These are phyloP conservation scores for Cataglyphis cursor DNA, from an alignment of 2,888 invertebrate species.

Conservation along the genomic window DNA sequence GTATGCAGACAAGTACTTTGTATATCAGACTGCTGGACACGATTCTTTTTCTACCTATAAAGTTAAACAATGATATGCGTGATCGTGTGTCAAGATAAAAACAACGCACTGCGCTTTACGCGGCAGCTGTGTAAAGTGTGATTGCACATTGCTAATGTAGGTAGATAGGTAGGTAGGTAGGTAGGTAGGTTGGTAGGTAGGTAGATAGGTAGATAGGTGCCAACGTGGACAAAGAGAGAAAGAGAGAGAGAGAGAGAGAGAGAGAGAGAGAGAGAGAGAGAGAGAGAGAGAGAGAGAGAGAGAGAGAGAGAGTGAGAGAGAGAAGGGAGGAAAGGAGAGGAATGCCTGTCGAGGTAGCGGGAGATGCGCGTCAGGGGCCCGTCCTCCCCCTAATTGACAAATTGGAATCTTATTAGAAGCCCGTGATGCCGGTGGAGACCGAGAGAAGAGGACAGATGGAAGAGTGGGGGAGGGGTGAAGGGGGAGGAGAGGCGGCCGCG, in stretches of 20 bases:
- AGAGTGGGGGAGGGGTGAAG: not conserved
- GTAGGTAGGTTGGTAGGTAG: not conserved
- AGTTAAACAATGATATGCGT: constrained; percentile 28
- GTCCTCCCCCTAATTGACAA: constrained; percentile 90
- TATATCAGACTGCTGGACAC: not conserved
- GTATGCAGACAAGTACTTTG: not conserved
- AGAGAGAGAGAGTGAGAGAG: constrained; percentile 58
- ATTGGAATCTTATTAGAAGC: constrained; percentile 90
- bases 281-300: constrained; percentile 63
- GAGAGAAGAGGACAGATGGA: constrained; percentile 31
- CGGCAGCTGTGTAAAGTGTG: constrained; percentile 68
- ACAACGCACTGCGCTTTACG: constrained; percentile 33
- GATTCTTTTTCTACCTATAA: not conserved
- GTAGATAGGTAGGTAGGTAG: constrained; percentile 10
- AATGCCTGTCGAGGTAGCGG: constrained; percentile 61
- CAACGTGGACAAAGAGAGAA: constrained; percentile 67
- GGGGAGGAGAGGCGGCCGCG: not conserved
- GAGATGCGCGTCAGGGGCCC: constrained; percentile 79
- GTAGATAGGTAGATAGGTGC: constrained; percentile 55
- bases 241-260: constrained; percentile 62
- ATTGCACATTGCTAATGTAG: constrained; percentile 73
- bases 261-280: constrained; percentile 58
- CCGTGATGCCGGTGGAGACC: constrained; percentile 68
- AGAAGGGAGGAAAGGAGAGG: constrained; percentile 40
- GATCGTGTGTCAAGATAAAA: constrained; percentile 52